These are phyloP conservation scores for Caenorhabditis inopinata DNA, from an alignment of 1,140 invertebrate genomes.

Conservation along the genomic window DNA sequence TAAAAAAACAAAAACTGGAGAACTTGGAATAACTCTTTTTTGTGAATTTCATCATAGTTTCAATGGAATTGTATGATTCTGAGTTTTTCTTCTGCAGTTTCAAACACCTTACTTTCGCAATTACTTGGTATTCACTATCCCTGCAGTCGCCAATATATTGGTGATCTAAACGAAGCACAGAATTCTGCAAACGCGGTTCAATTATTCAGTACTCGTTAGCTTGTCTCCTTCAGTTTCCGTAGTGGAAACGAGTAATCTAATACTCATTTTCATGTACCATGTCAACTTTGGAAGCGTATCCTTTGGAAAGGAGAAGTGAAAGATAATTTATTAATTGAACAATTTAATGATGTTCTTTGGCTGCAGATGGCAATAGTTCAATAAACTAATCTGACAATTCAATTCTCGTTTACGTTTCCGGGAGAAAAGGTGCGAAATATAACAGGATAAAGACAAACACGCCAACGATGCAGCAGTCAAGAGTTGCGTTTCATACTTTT, in stretches of 20 bases:
- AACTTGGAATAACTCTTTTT: no score
- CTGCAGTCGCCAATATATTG: no score
- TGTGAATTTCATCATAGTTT: no score
- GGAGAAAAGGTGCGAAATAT: background rate
- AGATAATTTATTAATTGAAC: no score
- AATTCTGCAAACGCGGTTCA: background rate
- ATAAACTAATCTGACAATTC: background rate
- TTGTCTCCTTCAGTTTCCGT: slow-evolving; percentile 7
- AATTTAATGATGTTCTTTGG: slow-evolving; percentile 8
- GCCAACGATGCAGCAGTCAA: no score
- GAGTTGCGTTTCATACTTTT: background rate
- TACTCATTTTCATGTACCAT: background rate
- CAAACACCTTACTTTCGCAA: no score
- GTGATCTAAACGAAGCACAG: background rate
- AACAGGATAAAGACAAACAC: background rate
- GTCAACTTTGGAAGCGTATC: background rate
- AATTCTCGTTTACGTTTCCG: background rate
- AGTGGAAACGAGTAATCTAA: slow-evolving; percentile 22
- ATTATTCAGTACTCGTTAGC: slow-evolving; percentile 19
- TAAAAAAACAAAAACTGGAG: no score
- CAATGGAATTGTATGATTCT: no score
- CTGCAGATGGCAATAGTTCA: background rate
- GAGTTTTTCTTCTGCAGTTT: no score
- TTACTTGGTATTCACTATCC: no score
- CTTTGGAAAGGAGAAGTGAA: background rate